A percentile compares a stretch with the other conserved stretches of the same genome.
These are phyloP conservation scores for Smithornis capensis DNA, from an alignment of 2,113 vertebrate genomes.

Conservation along the genomic window DNA sequence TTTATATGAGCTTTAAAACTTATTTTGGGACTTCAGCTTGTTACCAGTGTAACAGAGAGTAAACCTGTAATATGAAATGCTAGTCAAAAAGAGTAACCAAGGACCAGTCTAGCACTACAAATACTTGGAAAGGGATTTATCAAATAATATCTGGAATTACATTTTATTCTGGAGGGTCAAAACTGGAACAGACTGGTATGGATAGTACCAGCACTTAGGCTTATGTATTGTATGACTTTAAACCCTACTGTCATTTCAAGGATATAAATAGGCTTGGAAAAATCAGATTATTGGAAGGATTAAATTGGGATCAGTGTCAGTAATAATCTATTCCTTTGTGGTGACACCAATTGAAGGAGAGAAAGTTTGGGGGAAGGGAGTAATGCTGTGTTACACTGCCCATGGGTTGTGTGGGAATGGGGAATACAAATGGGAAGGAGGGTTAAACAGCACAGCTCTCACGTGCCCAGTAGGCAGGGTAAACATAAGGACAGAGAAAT, in stretches of 20 bases:
- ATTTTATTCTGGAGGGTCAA: neutral
- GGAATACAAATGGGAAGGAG: neutral
- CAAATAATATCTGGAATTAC: neutral
- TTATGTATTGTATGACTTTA: constrained; percentile 24
- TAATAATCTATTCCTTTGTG: constrained; percentile 44
- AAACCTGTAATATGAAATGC: neutral
- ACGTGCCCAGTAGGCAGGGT: neutral
- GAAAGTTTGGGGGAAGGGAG: constrained; percentile 35
- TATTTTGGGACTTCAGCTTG: neutral
- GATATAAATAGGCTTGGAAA: constrained; percentile 64
- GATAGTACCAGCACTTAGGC: neutral
- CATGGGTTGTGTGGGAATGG: neutral
- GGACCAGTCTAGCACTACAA: neutral
- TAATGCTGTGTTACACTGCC: neutral
- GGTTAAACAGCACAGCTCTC: neutral
- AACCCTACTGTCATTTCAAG: constrained; percentile 32
- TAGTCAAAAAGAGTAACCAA: neutral
- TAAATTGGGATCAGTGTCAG: constrained; percentile 59
- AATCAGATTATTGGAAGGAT: constrained; percentile 65
- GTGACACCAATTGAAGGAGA: neutral
- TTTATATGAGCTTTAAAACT: constrained; percentile 33
- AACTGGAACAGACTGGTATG: neutral
- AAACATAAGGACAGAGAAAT: neutral
- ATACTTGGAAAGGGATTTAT: neutral
- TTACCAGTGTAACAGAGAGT: neutral